A percentile compares a stretch with the other conserved stretches of the same genome.
Conservation (phyloP, 2,797 vertebrate species). For the Amphiprion clarkii region DNA sequence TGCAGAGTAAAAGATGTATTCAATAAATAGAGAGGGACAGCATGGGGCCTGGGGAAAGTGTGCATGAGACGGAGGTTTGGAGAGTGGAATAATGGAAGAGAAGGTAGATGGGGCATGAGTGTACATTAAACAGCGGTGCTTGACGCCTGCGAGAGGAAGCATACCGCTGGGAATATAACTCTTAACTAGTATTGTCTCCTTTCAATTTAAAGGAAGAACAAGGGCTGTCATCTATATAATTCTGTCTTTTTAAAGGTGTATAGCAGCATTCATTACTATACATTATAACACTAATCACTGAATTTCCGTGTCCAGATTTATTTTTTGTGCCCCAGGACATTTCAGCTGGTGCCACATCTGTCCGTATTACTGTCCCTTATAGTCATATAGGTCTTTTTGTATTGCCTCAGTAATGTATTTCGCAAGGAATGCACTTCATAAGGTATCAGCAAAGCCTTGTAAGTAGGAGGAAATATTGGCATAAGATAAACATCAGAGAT, state of each 20-base stretch:
- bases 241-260: slow-evolving; percentile 77
- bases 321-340: not conserved
- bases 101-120: slow-evolving; percentile 99
- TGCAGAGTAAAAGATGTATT: slow-evolving; percentile 98
- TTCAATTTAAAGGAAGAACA: slow-evolving; percentile 81
- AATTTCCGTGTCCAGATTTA: slow-evolving; percentile 47
- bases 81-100: slow-evolving; percentile 95
- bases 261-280: slow-evolving; percentile 25
- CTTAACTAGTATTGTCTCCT: slow-evolving; percentile 98
- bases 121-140: slow-evolving; percentile 98
- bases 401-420: not conserved
- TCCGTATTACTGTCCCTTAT: not conserved
- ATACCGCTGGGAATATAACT: slow-evolving; percentile 95
- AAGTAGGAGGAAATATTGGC: not conserved
- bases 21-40: slow-evolving; percentile 99
- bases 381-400: not conserved
- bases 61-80: slow-evolving; percentile 97
- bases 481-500: not conserved
- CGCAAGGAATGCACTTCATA: not conserved
- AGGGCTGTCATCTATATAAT: slow-evolving; percentile 86
- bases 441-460: slow-evolving; percentile 3
- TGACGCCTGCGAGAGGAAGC: slow-evolving; percentile 93
- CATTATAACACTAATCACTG: slow-evolving; percentile 11
- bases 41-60: slow-evolving; percentile 95
- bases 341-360: slow-evolving; percentile 7